Evolutionary conservation across 2,797 vertebrate species (phyloP).

Genomic region (Cossypha niveicapilla): DNA sequence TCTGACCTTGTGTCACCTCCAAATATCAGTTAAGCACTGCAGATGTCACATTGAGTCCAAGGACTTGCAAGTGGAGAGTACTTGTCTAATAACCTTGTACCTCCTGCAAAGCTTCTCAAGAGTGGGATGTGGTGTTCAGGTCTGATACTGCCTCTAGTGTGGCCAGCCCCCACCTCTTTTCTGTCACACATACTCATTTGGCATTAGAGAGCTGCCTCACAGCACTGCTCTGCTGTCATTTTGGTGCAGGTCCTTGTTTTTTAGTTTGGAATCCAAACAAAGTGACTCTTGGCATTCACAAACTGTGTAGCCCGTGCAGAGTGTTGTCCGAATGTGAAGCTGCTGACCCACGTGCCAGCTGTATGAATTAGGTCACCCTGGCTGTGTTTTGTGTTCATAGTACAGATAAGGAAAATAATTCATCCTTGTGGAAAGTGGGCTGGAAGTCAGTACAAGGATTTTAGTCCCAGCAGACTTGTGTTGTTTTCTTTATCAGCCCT

Average conservation of each 20-base stretch:
- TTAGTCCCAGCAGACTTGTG: not conserved
- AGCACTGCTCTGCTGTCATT: not conserved
- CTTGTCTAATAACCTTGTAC: not conserved
- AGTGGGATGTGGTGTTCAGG: not conserved
- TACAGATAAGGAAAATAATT: constrained; percentile 1
- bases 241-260: not conserved
- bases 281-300: not conserved
- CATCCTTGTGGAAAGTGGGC: not conserved
- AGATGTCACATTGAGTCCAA: not conserved
- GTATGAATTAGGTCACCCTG: not conserved
- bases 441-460: constrained; percentile 16
- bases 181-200: not conserved
- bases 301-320: not conserved
- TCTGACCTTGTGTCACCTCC: not conserved
- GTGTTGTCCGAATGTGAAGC: not conserved
- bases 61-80: not conserved
- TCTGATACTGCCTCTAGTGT: not conserved
- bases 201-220: not conserved
- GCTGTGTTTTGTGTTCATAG: constrained; percentile 19
- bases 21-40: not conserved
- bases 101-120: not conserved
- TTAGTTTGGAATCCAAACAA: not conserved
- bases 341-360: not conserved
- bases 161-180: not conserved
- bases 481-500: not conserved